Evolutionary conservation across 2,797 vertebrate species (phyloP).

Genomic region (Caiman crocodilus): DNA sequence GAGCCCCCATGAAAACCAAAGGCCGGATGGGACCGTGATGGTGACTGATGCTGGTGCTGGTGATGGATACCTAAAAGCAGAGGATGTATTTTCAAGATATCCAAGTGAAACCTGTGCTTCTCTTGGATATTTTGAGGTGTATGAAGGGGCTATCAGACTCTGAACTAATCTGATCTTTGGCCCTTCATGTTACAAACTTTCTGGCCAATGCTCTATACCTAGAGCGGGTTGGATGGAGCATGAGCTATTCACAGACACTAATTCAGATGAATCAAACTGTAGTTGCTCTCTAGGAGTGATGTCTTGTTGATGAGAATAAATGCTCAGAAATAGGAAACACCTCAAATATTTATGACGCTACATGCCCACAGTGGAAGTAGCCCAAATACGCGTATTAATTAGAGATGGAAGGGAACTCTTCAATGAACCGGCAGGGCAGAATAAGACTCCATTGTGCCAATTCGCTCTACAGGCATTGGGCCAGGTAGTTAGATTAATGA

Average conservation of each 20-base stretch:
- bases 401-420: not conserved
- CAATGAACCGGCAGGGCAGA: not conserved
- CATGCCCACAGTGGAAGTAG: not conserved
- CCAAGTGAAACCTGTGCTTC: not conserved
- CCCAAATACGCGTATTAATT: not conserved
- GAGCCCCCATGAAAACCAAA: not conserved
- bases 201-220: not conserved
- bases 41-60: not conserved
- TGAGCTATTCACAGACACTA: not conserved
- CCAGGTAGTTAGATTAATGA: too few species aligned
- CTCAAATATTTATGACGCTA: not conserved
- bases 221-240: not conserved
- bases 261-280: not conserved
- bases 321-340: not conserved
- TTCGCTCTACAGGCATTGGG: too few species aligned
- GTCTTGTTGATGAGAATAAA: not conserved
- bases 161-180: not conserved
- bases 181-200: accelerated
- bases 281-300: not conserved
- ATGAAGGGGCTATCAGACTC: accelerated
- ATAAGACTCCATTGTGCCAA: too few species aligned
- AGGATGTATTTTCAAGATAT: not conserved
- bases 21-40: not conserved
- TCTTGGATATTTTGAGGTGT: not conserved
- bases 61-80: not conserved